Evolutionary conservation across 2,797 vertebrate genomes (phyloP), one percentile per base, ranked within the genome.

Genomic region (Vespertilio murinus): DNA sequence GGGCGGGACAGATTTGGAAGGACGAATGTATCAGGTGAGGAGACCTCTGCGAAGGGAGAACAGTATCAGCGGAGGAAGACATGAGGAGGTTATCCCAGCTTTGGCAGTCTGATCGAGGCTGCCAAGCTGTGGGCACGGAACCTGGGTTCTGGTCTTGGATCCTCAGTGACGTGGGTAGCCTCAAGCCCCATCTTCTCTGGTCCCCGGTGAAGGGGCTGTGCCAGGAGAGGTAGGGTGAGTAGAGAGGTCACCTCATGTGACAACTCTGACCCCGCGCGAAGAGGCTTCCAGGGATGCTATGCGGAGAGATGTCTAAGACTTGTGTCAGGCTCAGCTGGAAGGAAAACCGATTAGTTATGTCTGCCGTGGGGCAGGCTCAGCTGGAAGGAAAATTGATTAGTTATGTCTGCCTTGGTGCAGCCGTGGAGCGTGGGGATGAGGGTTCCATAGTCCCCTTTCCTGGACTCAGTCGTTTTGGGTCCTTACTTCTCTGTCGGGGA

Each of bases 301-400:
- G 33, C 14, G 75, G 80, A 74, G 64, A 88, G 88, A 49, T 33
- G 69, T 3, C 45, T 70, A 52, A 67, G 67, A 11, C n/a, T 47
- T 77, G 38, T 52, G 6, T 67, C 49, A 30, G 30, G 28, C 3
- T 91, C 38, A 25, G 8, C 35, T 30, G 49, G 23, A 83, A 52
- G 61, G 70, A 65, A 42, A 49, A 25, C 77, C 0, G 74, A 79
- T 95, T 69, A 59, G 38, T 95, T 91, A 71, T 89, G n/a, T n/a
- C n/a, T n/a, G n/a, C n/a, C n/a, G n/a, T n/a, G n/a, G n/a, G n/a
- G n/a, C 49, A 30, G 30, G 28, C 3, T 91, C 38, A 25, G 8
- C 35, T n/a, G 52, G 23, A 83, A 54, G 64, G 70, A 67, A 38
- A 49, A 22, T 67, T 1, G 74, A 80, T 95, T 69, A 59, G 40